These are phyloP conservation scores for Nixonia krombeini DNA, from an alignment of 1,140 invertebrate species.

Conservation along the genomic window DNA sequence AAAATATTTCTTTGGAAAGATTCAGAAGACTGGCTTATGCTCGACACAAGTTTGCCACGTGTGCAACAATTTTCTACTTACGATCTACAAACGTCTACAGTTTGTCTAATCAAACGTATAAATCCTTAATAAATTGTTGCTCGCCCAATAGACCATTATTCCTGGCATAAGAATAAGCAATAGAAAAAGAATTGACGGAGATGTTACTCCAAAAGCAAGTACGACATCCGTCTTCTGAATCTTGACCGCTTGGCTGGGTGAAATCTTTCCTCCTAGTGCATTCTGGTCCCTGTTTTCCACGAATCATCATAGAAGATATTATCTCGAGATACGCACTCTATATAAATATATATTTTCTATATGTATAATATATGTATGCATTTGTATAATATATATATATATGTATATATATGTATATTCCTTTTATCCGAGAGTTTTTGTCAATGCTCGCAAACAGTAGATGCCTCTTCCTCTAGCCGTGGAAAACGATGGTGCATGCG, in stretches of 20 bases:
- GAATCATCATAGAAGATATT: slow-evolving; percentile 31
- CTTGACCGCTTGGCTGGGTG: neutral
- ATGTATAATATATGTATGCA: slow-evolving; percentile 28
- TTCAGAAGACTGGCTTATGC: no score
- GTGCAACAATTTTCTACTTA: no score
- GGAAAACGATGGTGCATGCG: slow-evolving; percentile 40
- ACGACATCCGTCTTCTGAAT: no score
- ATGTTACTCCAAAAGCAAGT: no score
- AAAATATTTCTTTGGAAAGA: no score
- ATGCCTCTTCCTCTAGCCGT: slow-evolving; percentile 27
- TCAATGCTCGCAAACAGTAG: slow-evolving; percentile 55
- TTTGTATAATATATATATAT: slow-evolving; percentile 23
- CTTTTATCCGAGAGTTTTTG: slow-evolving; percentile 45
- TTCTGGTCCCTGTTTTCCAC: slow-evolving; percentile 45
- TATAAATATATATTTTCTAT: slow-evolving; percentile 41
- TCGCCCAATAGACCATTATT: no score
- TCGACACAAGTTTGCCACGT: no score
- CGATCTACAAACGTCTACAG: no score
- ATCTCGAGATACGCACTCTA: slow-evolving; percentile 19
- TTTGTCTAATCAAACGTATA: no score
- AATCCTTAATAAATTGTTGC: no score
- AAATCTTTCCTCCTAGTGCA: slow-evolving; percentile 9
- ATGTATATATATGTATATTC: slow-evolving; percentile 32
- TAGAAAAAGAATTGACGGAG: no score
- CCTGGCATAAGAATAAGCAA: no score